phyloP scores from a whole-genome alignment of 1,140 invertebrate genomes.

The Drosophila sp. region DNA sequence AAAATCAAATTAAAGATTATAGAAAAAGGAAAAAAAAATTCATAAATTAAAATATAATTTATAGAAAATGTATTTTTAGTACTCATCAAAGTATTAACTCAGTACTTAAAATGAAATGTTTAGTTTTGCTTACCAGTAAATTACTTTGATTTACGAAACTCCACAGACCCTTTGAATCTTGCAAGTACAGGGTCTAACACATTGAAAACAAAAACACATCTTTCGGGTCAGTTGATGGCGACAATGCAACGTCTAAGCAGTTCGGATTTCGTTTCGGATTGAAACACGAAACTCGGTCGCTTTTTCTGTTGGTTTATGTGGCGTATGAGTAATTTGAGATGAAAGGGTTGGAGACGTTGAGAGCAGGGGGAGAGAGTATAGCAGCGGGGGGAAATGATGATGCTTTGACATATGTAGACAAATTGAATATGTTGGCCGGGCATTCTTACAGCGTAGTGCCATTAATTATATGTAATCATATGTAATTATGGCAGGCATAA shows the following conservation, averaged over 20 bases:
- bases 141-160: too few species aligned
- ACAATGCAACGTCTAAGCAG: background rate
- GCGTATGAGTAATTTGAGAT: slow-evolving; percentile 28
- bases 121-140: too few species aligned
- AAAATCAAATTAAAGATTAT: too few species aligned
- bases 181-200: background rate
- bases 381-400: background rate
- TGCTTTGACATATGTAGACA: slow-evolving; percentile 32
- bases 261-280: background rate
- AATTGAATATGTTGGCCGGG: slow-evolving; percentile 64
- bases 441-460: slow-evolving; percentile 56
- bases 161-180: too few species aligned
- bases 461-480: slow-evolving; percentile 78
- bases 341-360: background rate
- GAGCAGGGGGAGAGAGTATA: too few species aligned
- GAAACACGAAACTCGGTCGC: background rate
- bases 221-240: slow-evolving; percentile 62
- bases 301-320: slow-evolving; percentile 43
- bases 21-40: too few species aligned
- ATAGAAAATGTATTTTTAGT: too few species aligned
- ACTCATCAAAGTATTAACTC: too few species aligned
- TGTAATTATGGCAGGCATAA: slow-evolving; percentile 58
- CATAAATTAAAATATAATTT: too few species aligned
- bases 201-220: slow-evolving; percentile 4
- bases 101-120: too few species aligned